phyloP scores from a whole-genome alignment of 2,888 invertebrate genomes.

The Enoplolaimus lenunculus region DNA sequence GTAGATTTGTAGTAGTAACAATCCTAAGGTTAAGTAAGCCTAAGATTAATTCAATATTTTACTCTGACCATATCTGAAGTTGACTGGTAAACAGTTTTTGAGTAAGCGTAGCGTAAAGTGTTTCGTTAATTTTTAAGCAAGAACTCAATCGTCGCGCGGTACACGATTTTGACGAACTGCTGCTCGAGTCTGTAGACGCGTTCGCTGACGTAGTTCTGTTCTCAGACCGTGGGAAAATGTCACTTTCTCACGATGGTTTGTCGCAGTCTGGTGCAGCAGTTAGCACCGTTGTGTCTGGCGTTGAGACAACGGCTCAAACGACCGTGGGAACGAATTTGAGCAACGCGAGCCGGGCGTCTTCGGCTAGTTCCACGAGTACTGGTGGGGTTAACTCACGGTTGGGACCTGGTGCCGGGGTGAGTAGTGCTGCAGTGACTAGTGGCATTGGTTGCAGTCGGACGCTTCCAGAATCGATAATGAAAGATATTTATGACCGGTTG shows the following conservation, averaged over 20 bases:
- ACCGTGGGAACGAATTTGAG: background rate
- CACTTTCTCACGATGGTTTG: background rate
- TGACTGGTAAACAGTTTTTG: too few species aligned
- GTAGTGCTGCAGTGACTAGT: background rate
- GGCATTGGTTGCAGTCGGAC: too few species aligned
- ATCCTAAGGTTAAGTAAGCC: too few species aligned
- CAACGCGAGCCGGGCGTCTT: background rate
- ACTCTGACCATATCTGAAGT: too few species aligned
- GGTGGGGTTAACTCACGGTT: background rate
- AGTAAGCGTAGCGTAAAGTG: too few species aligned
- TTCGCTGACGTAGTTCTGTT: slow-evolving; percentile 18
- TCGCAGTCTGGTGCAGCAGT: background rate
- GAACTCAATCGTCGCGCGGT: slow-evolving; percentile 12
- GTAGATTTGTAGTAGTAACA: too few species aligned
- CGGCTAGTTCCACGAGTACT: background rate
- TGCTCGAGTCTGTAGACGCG: slow-evolving; percentile 70
- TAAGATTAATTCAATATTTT: too few species aligned
- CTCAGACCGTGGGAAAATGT: background rate
- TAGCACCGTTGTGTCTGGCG: background rate
- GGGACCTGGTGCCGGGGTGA: background rate
- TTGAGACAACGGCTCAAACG: background rate
- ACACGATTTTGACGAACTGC: slow-evolving; percentile 54
- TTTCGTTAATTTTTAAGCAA: too few species aligned
- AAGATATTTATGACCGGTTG: slow-evolving; percentile 67
- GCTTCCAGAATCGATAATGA: background rate